phyloP scores from a whole-genome alignment of 2,888 invertebrate species.

The Meteorus colon region DNA sequence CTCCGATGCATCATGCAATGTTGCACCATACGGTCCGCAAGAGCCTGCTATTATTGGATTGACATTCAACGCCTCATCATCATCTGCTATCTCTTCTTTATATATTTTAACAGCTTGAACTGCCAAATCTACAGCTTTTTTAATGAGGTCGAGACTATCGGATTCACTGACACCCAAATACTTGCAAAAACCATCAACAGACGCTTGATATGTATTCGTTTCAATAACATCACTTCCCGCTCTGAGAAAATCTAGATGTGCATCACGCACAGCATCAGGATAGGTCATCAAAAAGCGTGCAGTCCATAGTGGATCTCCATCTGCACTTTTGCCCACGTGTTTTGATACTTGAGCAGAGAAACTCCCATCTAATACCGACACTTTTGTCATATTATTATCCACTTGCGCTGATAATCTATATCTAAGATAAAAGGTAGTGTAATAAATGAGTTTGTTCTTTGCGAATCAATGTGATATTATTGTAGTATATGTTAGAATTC shows the following conservation, averaged over 20 bases:
- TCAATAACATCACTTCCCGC: conserved; percentile 89
- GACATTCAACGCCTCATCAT: conserved; percentile 54
- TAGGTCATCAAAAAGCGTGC: conserved; percentile 86
- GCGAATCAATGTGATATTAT: too few species aligned
- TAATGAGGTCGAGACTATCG: conserved; percentile 83
- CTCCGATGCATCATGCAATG: conserved; percentile 92
- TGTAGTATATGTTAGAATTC: too few species aligned
- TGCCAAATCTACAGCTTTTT: conserved; percentile 83
- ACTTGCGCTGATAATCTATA: too few species aligned
- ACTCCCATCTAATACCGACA: conserved; percentile 80
- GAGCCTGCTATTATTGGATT: conserved; percentile 87
- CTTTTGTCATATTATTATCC: conserved; percentile 38
- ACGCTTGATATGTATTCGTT: conserved; percentile 72
- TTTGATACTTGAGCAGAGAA: conserved; percentile 88
- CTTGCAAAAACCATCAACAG: conserved; percentile 78
- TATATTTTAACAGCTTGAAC: conserved; percentile 77
- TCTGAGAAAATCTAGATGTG: conserved; percentile 88
- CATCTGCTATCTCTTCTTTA: conserved; percentile 54
- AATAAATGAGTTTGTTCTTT: too few species aligned
- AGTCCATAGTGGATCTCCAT: conserved; percentile 93
- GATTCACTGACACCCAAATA: conserved; percentile 81
- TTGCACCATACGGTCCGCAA: conserved; percentile 94
- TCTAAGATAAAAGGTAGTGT: too few species aligned
- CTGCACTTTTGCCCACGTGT: conserved; percentile 83
- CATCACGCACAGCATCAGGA: conserved; percentile 85